Evolutionary conservation across 2,888 invertebrate genomes (phyloP).

Genomic region (Troides helena): DNA sequence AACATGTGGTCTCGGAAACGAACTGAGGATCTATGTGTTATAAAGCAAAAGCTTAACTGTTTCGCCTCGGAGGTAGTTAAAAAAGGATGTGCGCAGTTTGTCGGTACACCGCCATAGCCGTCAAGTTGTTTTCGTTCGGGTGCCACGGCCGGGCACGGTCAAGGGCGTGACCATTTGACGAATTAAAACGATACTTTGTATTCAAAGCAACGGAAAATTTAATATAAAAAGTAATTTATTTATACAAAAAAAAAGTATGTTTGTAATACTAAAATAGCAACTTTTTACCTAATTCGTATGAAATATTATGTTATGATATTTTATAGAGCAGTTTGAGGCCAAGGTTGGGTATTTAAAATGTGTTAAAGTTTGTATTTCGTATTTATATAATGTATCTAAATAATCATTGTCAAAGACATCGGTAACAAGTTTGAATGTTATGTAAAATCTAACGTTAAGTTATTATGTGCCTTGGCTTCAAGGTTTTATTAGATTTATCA

Average conservation of each 20-base stretch:
- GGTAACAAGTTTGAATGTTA: no score
- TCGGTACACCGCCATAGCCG: neutral
- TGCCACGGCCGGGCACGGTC: conserved; percentile 18
- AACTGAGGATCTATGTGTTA: neutral
- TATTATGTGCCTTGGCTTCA: neutral
- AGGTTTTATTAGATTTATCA: neutral
- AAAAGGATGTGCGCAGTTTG: conserved; percentile 8
- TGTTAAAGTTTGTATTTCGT: no score
- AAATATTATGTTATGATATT: no score
- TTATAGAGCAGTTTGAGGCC: no score
- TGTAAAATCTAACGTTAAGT: no score
- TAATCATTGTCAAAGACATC: no score
- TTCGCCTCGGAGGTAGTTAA: neutral
- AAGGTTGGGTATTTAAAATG: no score
- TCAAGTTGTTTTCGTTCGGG: conserved; percentile 9
- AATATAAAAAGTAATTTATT: neutral
- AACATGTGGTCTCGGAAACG: no score
- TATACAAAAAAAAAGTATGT: no score
- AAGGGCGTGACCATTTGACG: conserved; percentile 13
- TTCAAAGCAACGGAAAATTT: neutral
- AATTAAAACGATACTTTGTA: neutral
- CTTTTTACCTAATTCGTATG: no score
- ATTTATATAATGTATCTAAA: no score
- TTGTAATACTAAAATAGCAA: no score
- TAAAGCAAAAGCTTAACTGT: neutral